A percentile compares a stretch with the other conserved stretches of the same genome.
phyloP scores from a whole-genome alignment of 2,113 vertebrate species.

The Ptilonorhynchus violaceus region DNA sequence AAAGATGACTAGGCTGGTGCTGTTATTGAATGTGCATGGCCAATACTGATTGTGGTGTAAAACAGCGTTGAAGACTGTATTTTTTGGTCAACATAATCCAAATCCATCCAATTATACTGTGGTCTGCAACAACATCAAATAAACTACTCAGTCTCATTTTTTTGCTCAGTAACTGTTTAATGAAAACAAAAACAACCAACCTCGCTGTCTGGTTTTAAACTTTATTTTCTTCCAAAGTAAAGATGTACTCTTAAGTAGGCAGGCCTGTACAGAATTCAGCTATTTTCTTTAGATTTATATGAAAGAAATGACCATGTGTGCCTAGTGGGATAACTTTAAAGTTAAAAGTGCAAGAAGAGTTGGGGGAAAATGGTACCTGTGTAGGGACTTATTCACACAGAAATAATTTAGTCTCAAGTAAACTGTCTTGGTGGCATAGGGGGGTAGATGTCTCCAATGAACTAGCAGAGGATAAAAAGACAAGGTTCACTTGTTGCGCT shows the following conservation, averaged over 20 bases:
- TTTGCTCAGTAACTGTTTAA: not conserved
- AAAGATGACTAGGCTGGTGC: conserved; percentile 67
- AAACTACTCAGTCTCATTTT: conserved; percentile 5
- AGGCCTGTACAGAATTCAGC: not conserved
- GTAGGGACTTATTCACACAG: not conserved
- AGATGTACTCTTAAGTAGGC: not conserved
- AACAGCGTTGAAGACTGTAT: not conserved
- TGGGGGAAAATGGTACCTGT: not conserved
- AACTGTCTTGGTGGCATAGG: fast-evolving
- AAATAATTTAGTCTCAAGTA: not conserved
- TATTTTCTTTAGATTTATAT: not conserved
- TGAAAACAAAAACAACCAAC: not conserved
- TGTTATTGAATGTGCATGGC: not conserved
- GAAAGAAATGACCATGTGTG: not conserved
- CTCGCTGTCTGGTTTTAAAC: not conserved
- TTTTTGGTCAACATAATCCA: not conserved
- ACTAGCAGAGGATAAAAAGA: not conserved
- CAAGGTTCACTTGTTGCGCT: not conserved
- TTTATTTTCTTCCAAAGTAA: not conserved
- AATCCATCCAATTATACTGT: not conserved
- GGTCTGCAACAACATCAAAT: conserved; percentile 28
- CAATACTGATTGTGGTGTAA: not conserved
- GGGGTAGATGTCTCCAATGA: not conserved
- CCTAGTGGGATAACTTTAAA: not conserved
- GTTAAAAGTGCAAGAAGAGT: not conserved